Evolutionary conservation across 92 coral and sea anemone species (phyloP).

Genomic region (Heteractis magnifica): DNA sequence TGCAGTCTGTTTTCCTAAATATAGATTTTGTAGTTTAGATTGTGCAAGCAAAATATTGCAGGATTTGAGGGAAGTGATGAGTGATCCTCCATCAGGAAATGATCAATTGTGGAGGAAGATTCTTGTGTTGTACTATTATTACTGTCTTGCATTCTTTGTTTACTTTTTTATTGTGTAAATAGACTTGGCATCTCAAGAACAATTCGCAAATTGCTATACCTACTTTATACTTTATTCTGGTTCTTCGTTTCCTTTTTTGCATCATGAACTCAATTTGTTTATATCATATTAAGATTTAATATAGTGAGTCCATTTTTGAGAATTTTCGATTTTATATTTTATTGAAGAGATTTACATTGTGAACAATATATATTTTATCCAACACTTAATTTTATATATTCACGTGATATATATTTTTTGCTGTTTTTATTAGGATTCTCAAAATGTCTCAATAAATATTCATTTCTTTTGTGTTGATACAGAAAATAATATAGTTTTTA

Average conservation of each 20-base stretch:
- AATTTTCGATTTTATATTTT: too few relatives aligned
- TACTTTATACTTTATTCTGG: not conserved
- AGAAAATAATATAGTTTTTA: too few relatives aligned
- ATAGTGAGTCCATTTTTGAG: too few relatives aligned
- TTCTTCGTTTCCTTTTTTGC: too few relatives aligned
- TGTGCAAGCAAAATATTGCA: not conserved
- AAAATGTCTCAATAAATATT: too few relatives aligned
- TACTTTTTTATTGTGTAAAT: not conserved
- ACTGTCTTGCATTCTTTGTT: not conserved
- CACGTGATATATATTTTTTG: not conserved
- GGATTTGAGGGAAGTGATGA: not conserved
- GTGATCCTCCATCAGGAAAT: not conserved
- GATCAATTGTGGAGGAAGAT: not conserved
- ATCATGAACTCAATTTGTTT: too few relatives aligned
- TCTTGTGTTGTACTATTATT: too few relatives aligned
- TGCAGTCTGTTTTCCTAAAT: not conserved
- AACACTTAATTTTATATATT: not conserved
- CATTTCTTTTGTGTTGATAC: too few relatives aligned
- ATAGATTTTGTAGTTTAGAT: too few relatives aligned
- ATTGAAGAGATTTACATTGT: too few relatives aligned
- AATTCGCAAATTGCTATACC: not conserved
- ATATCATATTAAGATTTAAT: too few relatives aligned
- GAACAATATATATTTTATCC: not conserved
- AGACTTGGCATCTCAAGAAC: not conserved
- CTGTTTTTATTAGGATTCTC: too few relatives aligned